These are phyloP conservation scores for Chelon labrosus DNA, from an alignment of 2,797 vertebrate species.

Conservation along the genomic window DNA sequence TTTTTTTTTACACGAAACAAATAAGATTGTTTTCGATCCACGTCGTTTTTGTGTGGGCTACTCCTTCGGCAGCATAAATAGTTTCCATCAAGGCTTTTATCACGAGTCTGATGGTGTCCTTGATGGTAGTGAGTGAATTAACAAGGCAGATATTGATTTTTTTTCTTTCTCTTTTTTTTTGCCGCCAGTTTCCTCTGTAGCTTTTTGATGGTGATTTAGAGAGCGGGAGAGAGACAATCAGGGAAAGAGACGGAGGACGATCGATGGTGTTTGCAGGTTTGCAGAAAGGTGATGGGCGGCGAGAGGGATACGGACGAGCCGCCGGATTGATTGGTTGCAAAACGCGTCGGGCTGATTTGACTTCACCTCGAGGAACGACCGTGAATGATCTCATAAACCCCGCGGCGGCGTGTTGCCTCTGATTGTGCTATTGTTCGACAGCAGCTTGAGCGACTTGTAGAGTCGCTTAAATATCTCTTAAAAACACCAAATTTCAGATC, in stretches of 20 bases:
- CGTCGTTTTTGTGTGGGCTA: constrained; percentile 20
- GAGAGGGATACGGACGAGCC: constrained; percentile 52
- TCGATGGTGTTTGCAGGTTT: constrained; percentile 75
- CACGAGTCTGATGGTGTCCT: constrained; percentile 67
- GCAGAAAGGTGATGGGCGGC: constrained; percentile 64
- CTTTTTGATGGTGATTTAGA: constrained; percentile 74
- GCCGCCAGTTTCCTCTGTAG: constrained; percentile 73
- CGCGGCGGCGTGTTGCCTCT: background rate
- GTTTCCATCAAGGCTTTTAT: constrained; percentile 74
- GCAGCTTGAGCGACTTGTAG: background rate
- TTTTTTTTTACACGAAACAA: constrained; percentile 14
- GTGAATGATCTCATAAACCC: constrained; percentile 1
- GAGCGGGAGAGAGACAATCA: constrained; percentile 63
- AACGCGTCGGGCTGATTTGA: constrained; percentile 59
- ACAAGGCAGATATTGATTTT: constrained; percentile 77
- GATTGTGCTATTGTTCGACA: constrained; percentile 1
- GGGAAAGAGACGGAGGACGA: constrained; percentile 39
- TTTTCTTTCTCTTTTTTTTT: too few relatives aligned
- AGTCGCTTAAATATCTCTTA: constrained; percentile 14
- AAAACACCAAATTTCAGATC: constrained; percentile 14
- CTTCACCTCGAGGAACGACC: constrained; percentile 19
- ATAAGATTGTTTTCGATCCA: constrained; percentile 33
- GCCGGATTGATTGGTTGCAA: constrained; percentile 55
- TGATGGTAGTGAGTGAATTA: constrained; percentile 78
- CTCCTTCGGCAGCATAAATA: constrained; percentile 55